Evolutionary conservation across 2,113 vertebrate species (phyloP).

Genomic region (Panurus biarmicus): DNA sequence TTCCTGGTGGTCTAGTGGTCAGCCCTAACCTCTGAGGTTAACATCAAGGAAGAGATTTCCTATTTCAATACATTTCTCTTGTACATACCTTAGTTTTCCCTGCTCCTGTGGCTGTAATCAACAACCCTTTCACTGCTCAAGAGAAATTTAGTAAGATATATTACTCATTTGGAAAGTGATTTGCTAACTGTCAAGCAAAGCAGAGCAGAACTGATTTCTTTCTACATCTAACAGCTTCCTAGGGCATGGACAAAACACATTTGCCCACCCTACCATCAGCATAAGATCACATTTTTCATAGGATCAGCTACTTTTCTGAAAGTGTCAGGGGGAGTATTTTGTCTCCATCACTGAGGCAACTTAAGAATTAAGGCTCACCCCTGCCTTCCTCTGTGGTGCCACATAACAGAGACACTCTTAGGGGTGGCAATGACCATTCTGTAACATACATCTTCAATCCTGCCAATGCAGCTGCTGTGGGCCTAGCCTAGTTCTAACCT

Average conservation of each 20-base stretch:
- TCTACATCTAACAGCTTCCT: background rate
- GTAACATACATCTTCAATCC: background rate
- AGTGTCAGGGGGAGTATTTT: background rate
- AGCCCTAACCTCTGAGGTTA: background rate
- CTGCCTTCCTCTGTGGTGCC: background rate
- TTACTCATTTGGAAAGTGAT: background rate
- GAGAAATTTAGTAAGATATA: background rate
- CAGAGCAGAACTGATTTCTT: background rate
- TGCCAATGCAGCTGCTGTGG: background rate
- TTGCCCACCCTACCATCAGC: background rate
- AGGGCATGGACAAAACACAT: background rate
- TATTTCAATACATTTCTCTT: background rate
- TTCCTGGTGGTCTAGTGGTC: background rate
- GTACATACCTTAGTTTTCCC: background rate
- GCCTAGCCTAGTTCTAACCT: background rate
- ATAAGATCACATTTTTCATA: background rate
- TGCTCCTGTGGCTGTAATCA: background rate
- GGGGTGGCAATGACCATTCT: background rate
- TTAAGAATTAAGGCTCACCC: background rate
- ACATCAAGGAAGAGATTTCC: background rate
- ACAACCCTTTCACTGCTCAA: background rate
- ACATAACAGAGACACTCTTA: background rate
- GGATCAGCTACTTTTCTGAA: background rate
- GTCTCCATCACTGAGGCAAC: background rate
- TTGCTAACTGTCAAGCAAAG: background rate